A percentile compares a stretch with the other conserved stretches of the same genome.
Evolutionary conservation across 2,113 vertebrate genomes (phyloP).

Genomic region (Corythornis cristatus): DNA sequence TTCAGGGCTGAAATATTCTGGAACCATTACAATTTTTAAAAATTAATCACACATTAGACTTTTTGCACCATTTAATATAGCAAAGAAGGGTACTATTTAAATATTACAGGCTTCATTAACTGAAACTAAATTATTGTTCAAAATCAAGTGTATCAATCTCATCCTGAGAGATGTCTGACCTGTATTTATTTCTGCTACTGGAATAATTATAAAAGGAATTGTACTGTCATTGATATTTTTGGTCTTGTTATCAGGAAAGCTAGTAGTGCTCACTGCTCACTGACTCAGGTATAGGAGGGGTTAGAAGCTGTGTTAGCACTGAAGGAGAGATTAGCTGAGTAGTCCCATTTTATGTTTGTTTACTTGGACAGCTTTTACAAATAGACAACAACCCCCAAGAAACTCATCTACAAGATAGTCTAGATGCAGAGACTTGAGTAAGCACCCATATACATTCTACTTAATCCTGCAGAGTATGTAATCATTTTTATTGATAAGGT

Average conservation of each 20-base stretch:
- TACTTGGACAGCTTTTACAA: not conserved
- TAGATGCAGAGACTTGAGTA: not conserved
- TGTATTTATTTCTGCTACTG: constrained; percentile 19
- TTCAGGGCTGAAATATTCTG: constrained; percentile 29
- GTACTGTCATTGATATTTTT: not conserved
- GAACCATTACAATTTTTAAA: not conserved
- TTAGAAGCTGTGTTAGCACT: not conserved
- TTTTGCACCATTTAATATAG: constrained; percentile 12
- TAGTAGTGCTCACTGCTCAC: not conserved
- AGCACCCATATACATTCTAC: fast-evolving
- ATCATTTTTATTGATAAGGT: not conserved
- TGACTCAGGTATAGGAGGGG: not conserved
- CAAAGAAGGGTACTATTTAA: not conserved
- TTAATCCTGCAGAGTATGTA: not conserved
- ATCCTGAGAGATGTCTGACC: not conserved
- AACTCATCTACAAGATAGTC: not conserved
- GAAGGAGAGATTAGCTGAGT: not conserved
- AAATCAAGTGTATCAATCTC: not conserved
- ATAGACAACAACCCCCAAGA: not conserved
- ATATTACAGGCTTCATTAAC: constrained; percentile 20
- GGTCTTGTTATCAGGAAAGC: not conserved
- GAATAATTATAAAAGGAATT: constrained; percentile 4
- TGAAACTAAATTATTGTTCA: constrained; percentile 2
- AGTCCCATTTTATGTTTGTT: not conserved
- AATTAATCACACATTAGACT: not conserved